Evolutionary conservation across 2,797 vertebrate genomes (phyloP).

Genomic region (Myotis vivesi): DNA sequence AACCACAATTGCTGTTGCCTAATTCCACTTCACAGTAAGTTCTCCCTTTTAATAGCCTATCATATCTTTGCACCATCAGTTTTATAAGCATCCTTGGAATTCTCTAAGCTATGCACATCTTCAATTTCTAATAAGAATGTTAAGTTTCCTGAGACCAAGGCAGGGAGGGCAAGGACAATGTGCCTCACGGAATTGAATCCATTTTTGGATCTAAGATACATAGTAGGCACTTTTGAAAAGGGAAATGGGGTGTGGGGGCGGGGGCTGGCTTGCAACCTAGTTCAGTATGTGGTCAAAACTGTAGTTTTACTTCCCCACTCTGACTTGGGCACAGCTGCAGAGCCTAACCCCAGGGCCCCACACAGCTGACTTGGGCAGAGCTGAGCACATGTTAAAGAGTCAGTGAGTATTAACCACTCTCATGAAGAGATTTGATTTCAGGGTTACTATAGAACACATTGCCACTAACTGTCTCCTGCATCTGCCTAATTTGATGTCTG

Average conservation of each 20-base stretch:
- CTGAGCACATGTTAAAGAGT: background rate
- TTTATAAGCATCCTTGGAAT: background rate
- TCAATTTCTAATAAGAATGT: background rate
- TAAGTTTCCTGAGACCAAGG: background rate
- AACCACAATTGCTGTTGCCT: background rate
- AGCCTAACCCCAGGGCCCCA: too few relatives aligned
- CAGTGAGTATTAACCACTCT: background rate
- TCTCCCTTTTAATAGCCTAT: background rate
- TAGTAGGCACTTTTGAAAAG: too few relatives aligned
- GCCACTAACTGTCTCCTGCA: background rate
- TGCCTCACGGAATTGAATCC: background rate
- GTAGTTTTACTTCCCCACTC: too few relatives aligned
- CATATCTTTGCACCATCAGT: background rate
- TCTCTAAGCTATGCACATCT: background rate
- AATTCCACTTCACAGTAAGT: background rate
- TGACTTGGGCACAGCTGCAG: too few relatives aligned
- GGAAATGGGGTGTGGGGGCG: too few relatives aligned
- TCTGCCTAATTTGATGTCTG: background rate
- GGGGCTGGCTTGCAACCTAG: too few relatives aligned
- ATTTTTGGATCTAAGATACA: too few relatives aligned
- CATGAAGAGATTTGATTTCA: background rate
- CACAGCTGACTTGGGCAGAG: background rate
- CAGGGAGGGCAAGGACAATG: background rate
- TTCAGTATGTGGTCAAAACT: too few relatives aligned
- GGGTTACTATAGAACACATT: background rate